Evolutionary conservation across 2,113 vertebrate genomes (phyloP).

Genomic region (Nycticebus coucang): DNA sequence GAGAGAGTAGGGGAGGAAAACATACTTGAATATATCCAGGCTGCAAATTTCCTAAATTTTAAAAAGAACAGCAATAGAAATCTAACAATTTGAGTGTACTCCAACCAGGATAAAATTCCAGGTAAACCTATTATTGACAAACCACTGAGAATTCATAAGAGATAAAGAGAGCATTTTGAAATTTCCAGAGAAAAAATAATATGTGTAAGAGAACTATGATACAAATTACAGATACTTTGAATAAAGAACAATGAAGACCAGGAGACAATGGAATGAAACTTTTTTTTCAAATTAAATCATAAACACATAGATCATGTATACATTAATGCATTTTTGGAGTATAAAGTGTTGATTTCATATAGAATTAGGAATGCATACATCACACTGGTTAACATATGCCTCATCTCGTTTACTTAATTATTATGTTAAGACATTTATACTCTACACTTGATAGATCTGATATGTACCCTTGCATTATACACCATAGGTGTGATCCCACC

Average conservation of each 20-base stretch:
- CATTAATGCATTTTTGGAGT: no score
- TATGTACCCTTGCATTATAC: no score
- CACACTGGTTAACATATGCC: no score
- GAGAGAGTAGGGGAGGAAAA: neutral
- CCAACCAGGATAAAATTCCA: neutral
- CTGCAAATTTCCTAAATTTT: neutral
- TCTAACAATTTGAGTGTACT: neutral
- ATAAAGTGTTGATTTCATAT: no score
- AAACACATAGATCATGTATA: no score
- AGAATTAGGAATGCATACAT: no score
- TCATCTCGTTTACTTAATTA: no score
- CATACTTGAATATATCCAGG: neutral
- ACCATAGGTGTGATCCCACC: no score
- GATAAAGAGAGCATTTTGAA: neutral
- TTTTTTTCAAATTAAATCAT: neutral
- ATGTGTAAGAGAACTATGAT: neutral
- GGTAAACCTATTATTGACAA: neutral
- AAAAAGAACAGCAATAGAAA: neutral
- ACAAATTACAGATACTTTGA: neutral
- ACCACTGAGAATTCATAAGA: neutral
- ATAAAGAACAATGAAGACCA: neutral
- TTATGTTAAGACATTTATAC: no score
- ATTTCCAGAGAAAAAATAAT: neutral
- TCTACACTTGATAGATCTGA: no score
- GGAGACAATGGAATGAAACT: neutral